These are phyloP conservation scores for Lagopus leucura DNA, from an alignment of 2,113 vertebrate species.

Conservation along the genomic window DNA sequence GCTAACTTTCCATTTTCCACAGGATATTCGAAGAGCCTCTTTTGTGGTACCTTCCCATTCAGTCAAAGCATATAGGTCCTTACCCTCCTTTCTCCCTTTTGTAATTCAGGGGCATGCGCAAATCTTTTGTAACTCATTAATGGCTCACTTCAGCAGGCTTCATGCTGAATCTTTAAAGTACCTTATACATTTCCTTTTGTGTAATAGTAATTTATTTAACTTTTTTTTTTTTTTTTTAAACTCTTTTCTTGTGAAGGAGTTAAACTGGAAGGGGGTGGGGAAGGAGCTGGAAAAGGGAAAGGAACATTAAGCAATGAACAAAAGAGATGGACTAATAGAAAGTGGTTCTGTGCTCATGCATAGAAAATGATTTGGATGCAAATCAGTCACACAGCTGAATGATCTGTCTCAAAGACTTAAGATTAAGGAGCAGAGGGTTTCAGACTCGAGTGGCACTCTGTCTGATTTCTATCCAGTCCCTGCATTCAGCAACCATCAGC, in stretches of 20 bases:
- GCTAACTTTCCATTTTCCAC: constrained; percentile 29
- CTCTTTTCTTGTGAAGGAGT: background rate
- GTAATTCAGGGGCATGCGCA: background rate
- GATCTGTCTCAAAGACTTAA: constrained; percentile 18
- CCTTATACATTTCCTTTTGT: background rate
- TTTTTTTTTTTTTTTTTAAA: background rate
- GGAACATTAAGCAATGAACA: background rate
- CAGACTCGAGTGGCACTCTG: constrained; percentile 30
- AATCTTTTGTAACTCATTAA: constrained; percentile 49
- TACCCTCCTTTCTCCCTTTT: constrained; percentile 1
- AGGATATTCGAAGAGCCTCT: background rate
- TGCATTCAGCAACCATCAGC: background rate
- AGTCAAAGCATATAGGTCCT: background rate
- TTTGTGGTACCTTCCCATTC: constrained; percentile 42
- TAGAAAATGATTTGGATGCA: constrained; percentile 54
- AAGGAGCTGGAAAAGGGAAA: background rate
- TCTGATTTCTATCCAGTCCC: constrained; percentile 11
- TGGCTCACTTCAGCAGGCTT: background rate
- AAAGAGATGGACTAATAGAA: constrained; percentile 29
- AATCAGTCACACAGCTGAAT: constrained; percentile 47
- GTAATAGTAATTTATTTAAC: background rate
- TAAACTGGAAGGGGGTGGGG: background rate
- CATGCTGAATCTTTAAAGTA: background rate
- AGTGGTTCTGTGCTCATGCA: constrained; percentile 14
- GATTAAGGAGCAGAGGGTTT: background rate